phyloP scores from a whole-genome alignment of 2,113 vertebrate genomes.

The Ceyx margarethae region DNA sequence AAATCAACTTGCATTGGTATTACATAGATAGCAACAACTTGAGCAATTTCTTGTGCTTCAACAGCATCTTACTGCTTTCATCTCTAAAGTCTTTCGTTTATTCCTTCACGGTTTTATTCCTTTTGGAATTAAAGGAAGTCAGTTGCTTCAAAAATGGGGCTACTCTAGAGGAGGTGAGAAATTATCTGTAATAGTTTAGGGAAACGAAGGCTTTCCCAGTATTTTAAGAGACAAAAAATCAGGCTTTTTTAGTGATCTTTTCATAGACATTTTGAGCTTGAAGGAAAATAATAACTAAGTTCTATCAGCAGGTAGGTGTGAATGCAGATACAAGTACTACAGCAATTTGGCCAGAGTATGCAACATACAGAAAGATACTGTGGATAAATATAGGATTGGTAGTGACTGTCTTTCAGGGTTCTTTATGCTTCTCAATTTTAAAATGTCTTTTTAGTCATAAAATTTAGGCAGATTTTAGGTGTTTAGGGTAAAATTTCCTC shows the following conservation, averaged over 20 bases:
- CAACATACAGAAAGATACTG: neutral
- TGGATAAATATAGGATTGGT: neutral
- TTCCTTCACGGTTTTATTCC: conserved; percentile 4
- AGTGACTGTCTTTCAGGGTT: neutral
- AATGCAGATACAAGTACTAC: neutral
- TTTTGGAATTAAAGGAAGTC: conserved; percentile 23
- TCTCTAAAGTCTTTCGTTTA: conserved; percentile 20
- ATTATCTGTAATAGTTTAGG: neutral
- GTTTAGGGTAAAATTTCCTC: neutral
- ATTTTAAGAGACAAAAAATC: neutral
- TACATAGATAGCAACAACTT: conserved; percentile 6
- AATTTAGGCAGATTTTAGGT: neutral
- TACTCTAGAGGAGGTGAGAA: neutral
- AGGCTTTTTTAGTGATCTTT: neutral
- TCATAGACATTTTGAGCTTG: neutral
- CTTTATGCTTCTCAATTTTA: neutral
- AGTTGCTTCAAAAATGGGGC: neutral
- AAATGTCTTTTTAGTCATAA: neutral
- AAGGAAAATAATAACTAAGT: neutral
- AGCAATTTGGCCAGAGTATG: neutral
- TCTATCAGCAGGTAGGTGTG: neutral
- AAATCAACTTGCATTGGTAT: conserved; percentile 19
- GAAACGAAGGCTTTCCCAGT: neutral
- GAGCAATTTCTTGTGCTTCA: neutral
- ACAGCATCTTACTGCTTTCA: neutral